A percentile compares a stretch with the other conserved stretches of the same genome.
These are phyloP conservation scores for Copidosoma floridanum DNA, from an alignment of 1,140 invertebrate genomes.

Conservation along the genomic window DNA sequence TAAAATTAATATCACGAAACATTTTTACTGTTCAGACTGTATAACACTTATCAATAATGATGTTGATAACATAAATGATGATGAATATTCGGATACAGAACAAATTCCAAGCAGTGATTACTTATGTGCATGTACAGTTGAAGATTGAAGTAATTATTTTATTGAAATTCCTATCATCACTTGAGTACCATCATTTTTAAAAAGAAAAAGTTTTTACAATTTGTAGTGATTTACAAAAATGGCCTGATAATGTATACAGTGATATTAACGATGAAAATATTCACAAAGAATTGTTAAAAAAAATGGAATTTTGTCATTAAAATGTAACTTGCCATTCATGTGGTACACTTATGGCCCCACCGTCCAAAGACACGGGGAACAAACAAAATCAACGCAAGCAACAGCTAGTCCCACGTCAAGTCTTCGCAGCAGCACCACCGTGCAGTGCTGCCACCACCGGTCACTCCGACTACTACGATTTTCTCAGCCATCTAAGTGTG, in stretches of 20 bases:
- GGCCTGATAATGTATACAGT: not conserved
- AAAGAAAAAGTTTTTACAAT: not conserved
- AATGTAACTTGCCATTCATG: not conserved
- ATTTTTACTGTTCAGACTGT: not conserved
- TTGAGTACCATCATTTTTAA: not conserved
- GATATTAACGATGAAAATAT: not conserved
- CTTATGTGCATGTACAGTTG: not conserved
- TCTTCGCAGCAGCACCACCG: no score
- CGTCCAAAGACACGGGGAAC: no score
- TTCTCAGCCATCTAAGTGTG: no score
- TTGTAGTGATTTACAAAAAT: not conserved
- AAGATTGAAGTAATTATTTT: not conserved
- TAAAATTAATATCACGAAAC: not conserved
- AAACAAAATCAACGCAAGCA: no score
- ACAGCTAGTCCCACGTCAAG: no score
- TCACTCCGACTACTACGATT: no score
- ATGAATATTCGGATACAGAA: not conserved
- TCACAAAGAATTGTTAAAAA: not conserved
- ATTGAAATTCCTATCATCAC: not conserved
- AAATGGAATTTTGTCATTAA: not conserved
- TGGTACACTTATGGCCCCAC: conserved; percentile 12
- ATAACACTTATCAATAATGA: not conserved
- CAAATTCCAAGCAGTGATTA: not conserved
- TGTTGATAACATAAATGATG: not conserved
- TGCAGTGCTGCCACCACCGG: no score